Conservation (phyloP, 2,888 invertebrate genomes). For the Aleiodes testaceus region DNA sequence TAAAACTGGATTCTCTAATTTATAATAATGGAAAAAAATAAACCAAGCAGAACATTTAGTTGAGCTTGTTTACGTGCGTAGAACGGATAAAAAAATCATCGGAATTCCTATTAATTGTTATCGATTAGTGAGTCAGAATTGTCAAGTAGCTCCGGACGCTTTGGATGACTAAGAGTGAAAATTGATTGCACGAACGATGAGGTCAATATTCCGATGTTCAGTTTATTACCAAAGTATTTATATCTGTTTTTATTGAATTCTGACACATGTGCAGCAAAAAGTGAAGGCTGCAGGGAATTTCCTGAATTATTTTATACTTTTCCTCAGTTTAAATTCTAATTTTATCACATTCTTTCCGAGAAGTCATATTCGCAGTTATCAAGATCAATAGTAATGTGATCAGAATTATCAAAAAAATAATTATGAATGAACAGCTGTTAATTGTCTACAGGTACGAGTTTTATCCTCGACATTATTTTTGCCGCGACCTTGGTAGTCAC, state of each 20-base stretch:
- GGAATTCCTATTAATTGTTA: conserved; percentile 34
- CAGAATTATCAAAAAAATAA: conserved; percentile 34
- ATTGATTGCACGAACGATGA: conserved; percentile 39
- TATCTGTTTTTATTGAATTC: background rate
- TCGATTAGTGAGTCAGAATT: background rate
- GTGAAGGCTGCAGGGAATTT: conserved; percentile 24
- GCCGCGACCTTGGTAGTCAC: conserved; percentile 54
- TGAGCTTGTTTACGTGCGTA: conserved; percentile 15
- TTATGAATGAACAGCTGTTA: conserved; percentile 7
- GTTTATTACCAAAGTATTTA: background rate
- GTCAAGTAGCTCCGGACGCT: conserved; percentile 15
- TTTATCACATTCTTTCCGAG: background rate
- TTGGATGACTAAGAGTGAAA: conserved; percentile 27
- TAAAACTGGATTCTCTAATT: background rate
- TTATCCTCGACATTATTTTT: conserved; percentile 58
- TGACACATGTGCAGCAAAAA: conserved; percentile 11
- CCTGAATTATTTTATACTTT: conserved; percentile 35
- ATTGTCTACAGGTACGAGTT: conserved; percentile 27
- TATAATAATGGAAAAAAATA: background rate
- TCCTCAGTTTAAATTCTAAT: background rate
- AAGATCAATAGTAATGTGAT: conserved; percentile 22
- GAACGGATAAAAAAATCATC: conserved; percentile 20
- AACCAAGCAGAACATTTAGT: too few relatives aligned
- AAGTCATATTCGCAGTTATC: background rate
- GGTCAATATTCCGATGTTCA: conserved; percentile 6